Evolutionary conservation across 1,140 invertebrate species (phyloP), one percentile per base, ranked within the genome.

Genomic region (Manduca sexta): DNA sequence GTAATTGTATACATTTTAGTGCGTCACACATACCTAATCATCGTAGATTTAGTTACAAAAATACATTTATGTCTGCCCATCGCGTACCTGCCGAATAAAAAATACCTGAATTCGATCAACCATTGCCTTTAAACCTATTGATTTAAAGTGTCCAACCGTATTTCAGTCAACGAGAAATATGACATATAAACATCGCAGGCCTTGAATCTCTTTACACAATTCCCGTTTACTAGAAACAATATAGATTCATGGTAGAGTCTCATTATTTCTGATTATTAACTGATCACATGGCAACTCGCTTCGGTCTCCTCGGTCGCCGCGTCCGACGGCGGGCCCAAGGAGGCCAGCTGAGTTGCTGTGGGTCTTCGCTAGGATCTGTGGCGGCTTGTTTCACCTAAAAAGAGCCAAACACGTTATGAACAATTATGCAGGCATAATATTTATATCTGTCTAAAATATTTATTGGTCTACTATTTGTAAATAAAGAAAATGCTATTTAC

Each of bases 321-420:
- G 17, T 67, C 61, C 8, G 61, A 14, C 11, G 56, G 31, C 39
- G 59, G 51, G 40, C 53, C 59, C 12, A 64, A 54, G 8, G 59
- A 37, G n/a, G 58, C 26, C 39, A 64, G 45, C 31, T 62, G 56
- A 38, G 57, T 67, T 39, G 65, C 60, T 49, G 64, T 56, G 4
- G 64, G 52, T 48, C 65, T 66, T 69, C 72, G 78, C 74, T 83
- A 81, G 72, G 77, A 76, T 16, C 77, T 64, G 55, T 58, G 64
- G 4, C 69, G 68, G 8, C 59, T 49, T 0, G 63, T 51, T 1
- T 74, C 70, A 10, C 69, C 60, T 63, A 35, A 10, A 35, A 51
- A 16, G 11, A 42, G 11, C n/a, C 11, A 42, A 21, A 42, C 17
- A 7, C 12, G 11, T n/a, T 26, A 12, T 41, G n/a, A 18, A 3